Base-by-base conservation (phyloP, 2,113 vertebrate species). In the Neoarius graeffei region DNA sequence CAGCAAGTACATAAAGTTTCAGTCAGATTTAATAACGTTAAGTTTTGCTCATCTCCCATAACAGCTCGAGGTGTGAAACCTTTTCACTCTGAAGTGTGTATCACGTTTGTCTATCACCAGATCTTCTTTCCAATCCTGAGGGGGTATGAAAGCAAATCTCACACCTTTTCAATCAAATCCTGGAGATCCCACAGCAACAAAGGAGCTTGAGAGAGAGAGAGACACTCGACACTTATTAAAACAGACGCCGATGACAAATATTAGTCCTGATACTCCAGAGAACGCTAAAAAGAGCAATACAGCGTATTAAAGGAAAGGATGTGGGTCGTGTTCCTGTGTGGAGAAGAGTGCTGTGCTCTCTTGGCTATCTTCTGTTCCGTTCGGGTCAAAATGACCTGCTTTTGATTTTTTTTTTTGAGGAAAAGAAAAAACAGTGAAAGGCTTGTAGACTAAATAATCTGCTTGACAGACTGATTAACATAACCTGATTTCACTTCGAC, bases 181-280 rank as follows among this genome's bases (percentile, higher is more conserved):
- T 74, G 54, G 30, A 59, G 54, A 83, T 83, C 64, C 77, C 86
- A 83, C 79, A 79, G 84, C 69, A 90, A 80, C 77, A n/a, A 30
- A 74, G 56, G 67, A 60, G 67, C 27, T 7, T 27, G n/a, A 54
- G 67, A 80, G 27, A 56, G 54, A 42, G 50, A 81, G 59, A 76
- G 66, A 62, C 35, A 87, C 82, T 81, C 84, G 23, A 80, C 76
- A 52, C 76, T 88, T 77, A 90, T 86, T 88, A 69, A 17, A 52
- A 19, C 59, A 74, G 79, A 90, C 57, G 57, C 27, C 50, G 76
- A 86, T 83, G 85, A 90, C 86, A 85, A 88, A 90, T 90, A 90
- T 88, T 82, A 59, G 86, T 86, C 59, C n/a, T 62, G 64, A 86
- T 73, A 17, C 71, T 85, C 86, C 25, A 20, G 59, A 64, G 85